Percentiles rank a stretch among this genome's conserved stretches.
Conservation (phyloP, 37 sponge, comb jelly and placozoan species). For the Halichondria panicea region DNA sequence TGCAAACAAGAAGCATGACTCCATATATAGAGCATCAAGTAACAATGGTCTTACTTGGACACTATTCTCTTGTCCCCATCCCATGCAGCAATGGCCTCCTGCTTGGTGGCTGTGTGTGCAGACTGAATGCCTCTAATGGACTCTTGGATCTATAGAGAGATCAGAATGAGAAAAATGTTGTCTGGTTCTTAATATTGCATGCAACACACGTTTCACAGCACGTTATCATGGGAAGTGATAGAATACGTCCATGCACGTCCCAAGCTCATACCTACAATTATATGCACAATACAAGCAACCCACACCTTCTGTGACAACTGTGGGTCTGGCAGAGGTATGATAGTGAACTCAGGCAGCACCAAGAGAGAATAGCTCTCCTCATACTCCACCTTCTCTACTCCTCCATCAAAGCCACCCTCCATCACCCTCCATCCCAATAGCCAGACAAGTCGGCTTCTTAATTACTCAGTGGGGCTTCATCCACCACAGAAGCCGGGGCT, state of each 20-base stretch:
- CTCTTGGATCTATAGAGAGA: constrained; percentile 47
- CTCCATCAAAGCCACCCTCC: constrained; percentile 79
- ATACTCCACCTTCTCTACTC: constrained; percentile 48
- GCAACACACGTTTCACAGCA: too few relatives aligned
- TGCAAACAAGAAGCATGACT: constrained; percentile 12
- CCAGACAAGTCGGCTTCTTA: constrained; percentile 90
- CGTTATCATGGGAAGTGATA: too few relatives aligned
- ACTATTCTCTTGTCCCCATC: constrained; percentile 73
- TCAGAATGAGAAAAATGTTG: too few relatives aligned
- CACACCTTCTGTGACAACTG: constrained; percentile 64
- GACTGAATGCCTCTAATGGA: constrained; percentile 56
- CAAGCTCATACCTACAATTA: not conserved
- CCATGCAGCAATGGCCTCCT: constrained; percentile 76
- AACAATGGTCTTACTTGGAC: constrained; percentile 37
- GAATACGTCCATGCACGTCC: too few relatives aligned
- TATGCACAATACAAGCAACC: not conserved
- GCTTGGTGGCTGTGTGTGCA: constrained; percentile 48
- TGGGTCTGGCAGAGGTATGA: constrained; percentile 46
- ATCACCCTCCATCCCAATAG: constrained; percentile 89
- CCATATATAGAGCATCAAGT: not conserved
- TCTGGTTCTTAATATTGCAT: too few relatives aligned
- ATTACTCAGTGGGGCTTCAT: constrained; percentile 56
- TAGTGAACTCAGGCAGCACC: constrained; percentile 43
- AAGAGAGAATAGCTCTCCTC: constrained; percentile 48
- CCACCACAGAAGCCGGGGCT: not conserved